Percentiles rank a stretch among this genome's conserved stretches.
Conservation (phyloP, 2,113 vertebrate species). For the Pogonocichla stellata region DNA sequence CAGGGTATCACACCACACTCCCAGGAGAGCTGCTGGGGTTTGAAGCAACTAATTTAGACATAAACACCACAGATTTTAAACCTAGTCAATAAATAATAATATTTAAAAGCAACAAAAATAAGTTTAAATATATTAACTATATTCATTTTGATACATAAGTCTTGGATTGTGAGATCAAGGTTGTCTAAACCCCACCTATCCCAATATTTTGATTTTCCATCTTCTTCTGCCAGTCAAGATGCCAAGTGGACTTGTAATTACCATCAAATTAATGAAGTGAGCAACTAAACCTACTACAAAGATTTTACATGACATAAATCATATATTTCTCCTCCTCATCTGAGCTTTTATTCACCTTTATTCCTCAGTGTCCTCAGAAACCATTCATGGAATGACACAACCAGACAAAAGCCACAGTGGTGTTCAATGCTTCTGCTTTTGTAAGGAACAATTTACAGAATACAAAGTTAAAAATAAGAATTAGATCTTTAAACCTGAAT, state of each 20-base stretch:
- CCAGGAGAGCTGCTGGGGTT: not conserved
- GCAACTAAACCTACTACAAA: not conserved
- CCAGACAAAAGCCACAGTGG: not conserved
- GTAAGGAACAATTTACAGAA: constrained; percentile 25
- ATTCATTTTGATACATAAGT: not conserved
- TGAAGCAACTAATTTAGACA: not conserved
- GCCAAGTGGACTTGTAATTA: not conserved
- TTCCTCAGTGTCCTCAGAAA: not conserved
- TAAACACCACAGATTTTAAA: not conserved
- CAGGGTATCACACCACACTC: rapidly evolving
- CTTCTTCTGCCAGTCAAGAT: not conserved
- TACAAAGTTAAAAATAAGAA: constrained; percentile 20
- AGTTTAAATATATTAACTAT: not conserved
- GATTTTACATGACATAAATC: not conserved
- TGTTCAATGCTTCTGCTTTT: constrained; percentile 48
- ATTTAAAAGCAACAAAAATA: not conserved
- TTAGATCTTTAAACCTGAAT: not conserved
- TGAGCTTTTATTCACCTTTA: not conserved
- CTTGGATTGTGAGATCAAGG: not conserved
- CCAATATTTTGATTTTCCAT: not conserved
- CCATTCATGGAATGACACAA: not conserved
- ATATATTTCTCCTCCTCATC: not conserved
- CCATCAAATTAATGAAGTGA: not conserved
- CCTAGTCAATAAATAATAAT: not conserved
- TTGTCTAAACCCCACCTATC: not conserved